A percentile compares a stretch with the other conserved stretches of the same genome.
Evolutionary conservation across 2,797 vertebrate species (phyloP).

Genomic region (Pseudomugil gertrudae): DNA sequence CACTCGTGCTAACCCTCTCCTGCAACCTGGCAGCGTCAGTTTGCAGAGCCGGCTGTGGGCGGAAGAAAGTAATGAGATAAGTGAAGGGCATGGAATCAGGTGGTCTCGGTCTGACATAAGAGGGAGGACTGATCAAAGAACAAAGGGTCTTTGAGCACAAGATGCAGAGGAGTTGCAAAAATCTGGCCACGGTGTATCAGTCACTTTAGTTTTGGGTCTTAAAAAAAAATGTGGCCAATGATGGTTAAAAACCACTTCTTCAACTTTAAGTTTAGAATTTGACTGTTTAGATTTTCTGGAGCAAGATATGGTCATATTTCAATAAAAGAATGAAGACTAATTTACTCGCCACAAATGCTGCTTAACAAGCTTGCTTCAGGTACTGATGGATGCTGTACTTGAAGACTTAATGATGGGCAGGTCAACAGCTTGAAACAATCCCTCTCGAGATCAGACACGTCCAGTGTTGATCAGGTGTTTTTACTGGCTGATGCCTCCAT

Average conservation of each 20-base stretch:
- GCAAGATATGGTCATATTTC: not conserved
- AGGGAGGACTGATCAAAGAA: constrained; percentile 12
- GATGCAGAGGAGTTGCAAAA: constrained; percentile 19
- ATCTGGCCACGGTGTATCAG: not conserved
- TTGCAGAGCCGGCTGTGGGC: constrained; percentile 31
- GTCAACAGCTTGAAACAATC: not conserved
- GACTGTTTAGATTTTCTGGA: not conserved
- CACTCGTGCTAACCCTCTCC: constrained; percentile 6
- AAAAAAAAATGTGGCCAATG: not conserved
- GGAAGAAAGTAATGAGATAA: constrained; percentile 41
- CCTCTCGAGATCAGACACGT: not conserved
- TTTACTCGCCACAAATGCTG: not conserved
- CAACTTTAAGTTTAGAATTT: not conserved
- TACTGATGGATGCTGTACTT: not conserved
- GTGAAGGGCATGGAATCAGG: constrained; percentile 51
- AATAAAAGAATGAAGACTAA: too few species aligned
- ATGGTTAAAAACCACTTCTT: not conserved
- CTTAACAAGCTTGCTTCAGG: not conserved
- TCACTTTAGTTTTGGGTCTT: not conserved
- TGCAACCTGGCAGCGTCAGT: constrained; percentile 27
- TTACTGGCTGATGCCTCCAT: not conserved
- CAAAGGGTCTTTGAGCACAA: constrained; percentile 18
- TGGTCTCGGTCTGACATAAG: constrained; percentile 23
- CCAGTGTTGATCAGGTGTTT: not conserved
- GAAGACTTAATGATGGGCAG: too few species aligned